Base-by-base conservation (phyloP, 1,140 invertebrate species). In the Cardiocondyla obscurior region DNA sequence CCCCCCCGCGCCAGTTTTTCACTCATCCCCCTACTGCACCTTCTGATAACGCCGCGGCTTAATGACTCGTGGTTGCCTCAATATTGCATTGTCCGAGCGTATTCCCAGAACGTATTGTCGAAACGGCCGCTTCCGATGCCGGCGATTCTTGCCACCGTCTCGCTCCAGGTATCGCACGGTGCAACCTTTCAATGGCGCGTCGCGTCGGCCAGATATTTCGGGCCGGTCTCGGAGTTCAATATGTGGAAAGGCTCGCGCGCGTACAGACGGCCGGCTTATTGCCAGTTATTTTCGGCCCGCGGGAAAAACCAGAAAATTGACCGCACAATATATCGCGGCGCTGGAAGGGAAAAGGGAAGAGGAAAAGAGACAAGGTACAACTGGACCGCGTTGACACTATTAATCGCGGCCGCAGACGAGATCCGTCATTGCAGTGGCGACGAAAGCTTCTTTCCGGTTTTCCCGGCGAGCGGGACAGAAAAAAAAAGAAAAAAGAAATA, bases 201-300 rank as follows among this genome's bases (percentile, higher is more conserved):
- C 55, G 25, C 55, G 36, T 62, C 64, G 70, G 53, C 36, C 81
- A 83, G 88, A 90, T 90, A 91, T 91, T 90, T 90, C 81, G 86
- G 86, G 83, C 83, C 62, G 83, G 83, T 65, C 55, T 77, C 60
- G 82, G 81, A n/a, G 88, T 88, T 90, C 90, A 91, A 91, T 91
- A 91, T 91, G 89, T 86, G 90, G 89, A 91, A 91, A 90, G 90
- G 88, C 90, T 91, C 86, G 64, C 87, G 84, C 60, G 81, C 79
- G 79, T 84, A 86, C 82, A 76, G 49, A 77, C 90, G 88, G 90
- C 90, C 90, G 88, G 90, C 90, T 91, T 91, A 91, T 91, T 91
- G 90, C 89, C 89, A 90, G 87, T 91, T 91, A 91, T 91, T 91
- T 91, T 91, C 88, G 83, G 84, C 33, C 36, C 67, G 82, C 81